Percentiles rank a stretch among this genome's conserved stretches.
These are phyloP conservation scores for Macrostomum cliftonense DNA, from an alignment of 2,888 invertebrate species.

Conservation along the genomic window DNA sequence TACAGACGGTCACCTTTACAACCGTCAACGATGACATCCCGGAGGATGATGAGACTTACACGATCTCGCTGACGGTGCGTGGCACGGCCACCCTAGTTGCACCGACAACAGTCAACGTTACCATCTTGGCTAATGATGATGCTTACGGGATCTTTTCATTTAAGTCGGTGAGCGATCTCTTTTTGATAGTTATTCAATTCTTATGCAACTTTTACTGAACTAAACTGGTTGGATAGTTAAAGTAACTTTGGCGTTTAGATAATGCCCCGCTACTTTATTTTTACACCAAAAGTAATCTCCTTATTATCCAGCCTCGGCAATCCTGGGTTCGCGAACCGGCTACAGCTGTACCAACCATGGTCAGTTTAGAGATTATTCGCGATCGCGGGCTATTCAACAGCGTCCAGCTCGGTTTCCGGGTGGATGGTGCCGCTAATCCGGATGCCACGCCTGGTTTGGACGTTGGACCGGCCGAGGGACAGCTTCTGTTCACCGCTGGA, in stretches of 20 bases:
- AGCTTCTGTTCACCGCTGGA: conserved; percentile 18
- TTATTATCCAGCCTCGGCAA: background rate
- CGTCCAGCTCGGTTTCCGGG: no score
- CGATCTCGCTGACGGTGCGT: conserved; percentile 17
- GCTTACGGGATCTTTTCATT: conserved; percentile 30
- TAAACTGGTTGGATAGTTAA: no score
- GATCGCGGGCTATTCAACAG: no score
- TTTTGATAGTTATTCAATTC: no score
- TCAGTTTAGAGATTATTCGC: no score
- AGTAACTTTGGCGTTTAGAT: no score
- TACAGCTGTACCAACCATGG: no score
- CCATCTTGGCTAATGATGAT: conserved; percentile 28
- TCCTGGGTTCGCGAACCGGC: background rate
- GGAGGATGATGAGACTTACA: conserved; percentile 24
- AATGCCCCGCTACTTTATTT: no score
- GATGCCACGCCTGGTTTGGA: conserved; percentile 16
- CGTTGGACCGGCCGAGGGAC: conserved; percentile 18
- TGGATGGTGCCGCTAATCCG: no score
- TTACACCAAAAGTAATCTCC: no score
- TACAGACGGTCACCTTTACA: conserved; percentile 20
- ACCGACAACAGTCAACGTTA: conserved; percentile 18
- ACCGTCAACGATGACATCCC: conserved; percentile 24
- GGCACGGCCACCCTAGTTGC: conserved; percentile 15
- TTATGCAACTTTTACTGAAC: no score
- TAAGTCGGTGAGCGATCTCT: conserved; percentile 16